Percentiles rank a stretch among this genome's conserved stretches.
Evolutionary conservation across 2,113 vertebrate species (phyloP).

Genomic region (Charadrius vociferus): DNA sequence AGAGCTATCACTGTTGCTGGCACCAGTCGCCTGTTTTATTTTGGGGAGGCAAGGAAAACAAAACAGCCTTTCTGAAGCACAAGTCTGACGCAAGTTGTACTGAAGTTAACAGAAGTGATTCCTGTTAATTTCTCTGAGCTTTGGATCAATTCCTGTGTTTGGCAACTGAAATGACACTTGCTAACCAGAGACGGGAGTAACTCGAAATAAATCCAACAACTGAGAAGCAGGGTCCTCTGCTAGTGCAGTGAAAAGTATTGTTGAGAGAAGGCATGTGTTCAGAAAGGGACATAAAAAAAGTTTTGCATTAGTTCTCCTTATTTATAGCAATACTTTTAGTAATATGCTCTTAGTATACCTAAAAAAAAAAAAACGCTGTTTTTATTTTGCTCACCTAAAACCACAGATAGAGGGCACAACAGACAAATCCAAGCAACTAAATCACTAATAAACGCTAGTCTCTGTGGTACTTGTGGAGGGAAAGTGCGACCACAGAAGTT

Average conservation of each 20-base stretch:
- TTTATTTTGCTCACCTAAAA: background rate
- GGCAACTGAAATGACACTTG: background rate
- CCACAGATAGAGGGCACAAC: background rate
- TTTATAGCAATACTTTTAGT: background rate
- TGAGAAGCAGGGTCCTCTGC: background rate
- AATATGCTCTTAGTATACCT: background rate
- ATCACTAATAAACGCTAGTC: background rate
- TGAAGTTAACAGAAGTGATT: background rate
- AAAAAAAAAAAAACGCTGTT: background rate
- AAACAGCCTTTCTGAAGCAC: background rate
- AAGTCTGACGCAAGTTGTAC: background rate
- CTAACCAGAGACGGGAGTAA: background rate
- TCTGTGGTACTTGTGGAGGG: background rate
- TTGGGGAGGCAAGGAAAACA: background rate
- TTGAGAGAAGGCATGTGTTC: background rate
- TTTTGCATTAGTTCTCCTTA: background rate
- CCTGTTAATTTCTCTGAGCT: background rate
- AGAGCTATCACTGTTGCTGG: background rate
- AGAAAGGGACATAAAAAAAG: background rate
- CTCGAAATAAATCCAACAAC: background rate
- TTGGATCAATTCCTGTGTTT: background rate
- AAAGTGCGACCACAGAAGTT: background rate
- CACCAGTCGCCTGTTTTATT: background rate
- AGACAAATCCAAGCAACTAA: background rate
- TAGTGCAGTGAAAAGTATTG: background rate